Conservation (phyloP, 2,113 vertebrate species). For the Poeciliopsis occidentalis region DNA sequence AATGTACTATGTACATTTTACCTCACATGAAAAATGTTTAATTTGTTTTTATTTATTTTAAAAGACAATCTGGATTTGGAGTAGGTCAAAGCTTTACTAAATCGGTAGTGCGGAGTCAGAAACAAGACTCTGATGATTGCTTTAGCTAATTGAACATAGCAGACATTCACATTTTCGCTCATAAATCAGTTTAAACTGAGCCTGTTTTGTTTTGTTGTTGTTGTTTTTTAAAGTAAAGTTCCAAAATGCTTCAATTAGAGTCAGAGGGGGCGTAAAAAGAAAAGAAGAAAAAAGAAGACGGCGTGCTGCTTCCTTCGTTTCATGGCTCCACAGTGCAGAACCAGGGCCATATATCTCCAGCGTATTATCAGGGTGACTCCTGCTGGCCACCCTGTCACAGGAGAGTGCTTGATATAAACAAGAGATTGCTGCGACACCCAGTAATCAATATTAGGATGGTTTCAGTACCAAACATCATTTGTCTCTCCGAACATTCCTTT, state of each 20-base stretch:
- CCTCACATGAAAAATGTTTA: neutral
- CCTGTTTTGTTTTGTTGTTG: neutral
- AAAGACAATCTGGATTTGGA: neutral
- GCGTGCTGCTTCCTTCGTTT: constrained; percentile 62
- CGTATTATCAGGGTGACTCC: constrained; percentile 93
- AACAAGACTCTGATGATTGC: neutral
- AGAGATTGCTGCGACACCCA: constrained; percentile 99
- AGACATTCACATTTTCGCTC: constrained; percentile 45
- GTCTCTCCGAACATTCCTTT: constrained; percentile 97
- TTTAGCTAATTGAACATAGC: constrained; percentile 52
- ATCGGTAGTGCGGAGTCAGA: neutral
- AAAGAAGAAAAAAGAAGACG: constrained; percentile 52
- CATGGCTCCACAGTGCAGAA: constrained; percentile 65
- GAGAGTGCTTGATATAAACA: constrained; percentile 99
- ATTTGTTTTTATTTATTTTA: neutral
- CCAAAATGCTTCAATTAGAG: constrained; percentile 48
- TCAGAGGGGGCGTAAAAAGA: constrained; percentile 17
- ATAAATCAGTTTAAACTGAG: constrained; percentile 31
- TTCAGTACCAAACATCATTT: constrained; percentile 99
- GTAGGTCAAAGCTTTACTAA: neutral
- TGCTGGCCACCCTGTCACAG: constrained; percentile 98
- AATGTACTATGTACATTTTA: neutral
- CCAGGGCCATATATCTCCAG: constrained; percentile 87
- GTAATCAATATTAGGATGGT: constrained; percentile 99
- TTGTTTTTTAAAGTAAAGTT: neutral